Conservation (phyloP, 2,888 invertebrate genomes). For the Agrilus biguttatus region DNA sequence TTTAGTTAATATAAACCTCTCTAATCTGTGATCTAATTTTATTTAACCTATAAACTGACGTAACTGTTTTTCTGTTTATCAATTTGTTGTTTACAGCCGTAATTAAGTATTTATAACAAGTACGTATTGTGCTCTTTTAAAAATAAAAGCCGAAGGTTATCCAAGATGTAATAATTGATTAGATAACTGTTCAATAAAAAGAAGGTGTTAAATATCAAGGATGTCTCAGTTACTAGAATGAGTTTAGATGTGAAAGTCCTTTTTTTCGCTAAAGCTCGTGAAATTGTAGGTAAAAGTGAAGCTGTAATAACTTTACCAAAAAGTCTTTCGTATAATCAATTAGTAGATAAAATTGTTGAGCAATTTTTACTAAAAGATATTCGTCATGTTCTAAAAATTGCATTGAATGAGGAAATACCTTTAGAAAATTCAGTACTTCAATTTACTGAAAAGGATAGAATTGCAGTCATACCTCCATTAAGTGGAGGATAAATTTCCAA, state of each 20-base stretch:
- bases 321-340: constrained; percentile 38
- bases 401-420: constrained; percentile 72
- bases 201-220: too few relatives aligned
- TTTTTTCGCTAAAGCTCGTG: constrained; percentile 85
- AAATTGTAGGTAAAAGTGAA: constrained; percentile 54
- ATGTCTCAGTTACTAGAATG: constrained; percentile 15
- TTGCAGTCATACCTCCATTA: constrained; percentile 87
- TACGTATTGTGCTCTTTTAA: too few relatives aligned
- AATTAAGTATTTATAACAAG: too few relatives aligned
- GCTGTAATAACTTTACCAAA: constrained; percentile 37
- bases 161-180: too few relatives aligned
- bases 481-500: constrained; percentile 63
- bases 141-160: too few relatives aligned
- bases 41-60: too few relatives aligned
- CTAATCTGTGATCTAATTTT: too few relatives aligned
- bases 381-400: constrained; percentile 56
- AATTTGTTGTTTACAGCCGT: too few relatives aligned
- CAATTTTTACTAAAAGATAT: constrained; percentile 53
- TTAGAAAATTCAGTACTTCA: constrained; percentile 33
- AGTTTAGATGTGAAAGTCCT: constrained; percentile 50
- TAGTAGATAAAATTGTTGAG: constrained; percentile 45
- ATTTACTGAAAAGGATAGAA: constrained; percentile 57
- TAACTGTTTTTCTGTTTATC: too few relatives aligned
- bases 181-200: too few relatives aligned
- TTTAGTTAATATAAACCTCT: too few relatives aligned